Evolutionary conservation across 1,140 invertebrate species (phyloP), one percentile per base, ranked within the genome.

Genomic region (Microplitis demolitor): DNA sequence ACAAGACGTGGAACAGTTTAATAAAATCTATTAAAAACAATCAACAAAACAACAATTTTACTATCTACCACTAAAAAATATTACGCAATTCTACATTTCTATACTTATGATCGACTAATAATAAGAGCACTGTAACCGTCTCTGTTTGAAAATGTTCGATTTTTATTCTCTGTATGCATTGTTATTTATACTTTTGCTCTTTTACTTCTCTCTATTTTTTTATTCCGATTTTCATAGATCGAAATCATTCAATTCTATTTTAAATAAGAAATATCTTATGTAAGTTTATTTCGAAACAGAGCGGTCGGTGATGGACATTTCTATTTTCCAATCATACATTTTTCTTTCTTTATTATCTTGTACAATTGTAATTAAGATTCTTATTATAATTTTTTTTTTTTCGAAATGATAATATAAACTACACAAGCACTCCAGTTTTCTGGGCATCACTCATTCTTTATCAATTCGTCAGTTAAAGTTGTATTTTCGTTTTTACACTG

Each of bases 11-110:
- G 83, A 83, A 75, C 83, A 82, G 81, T 69, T 74, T 68, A 84
- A 87, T 87, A 87, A 86, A 87, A 83, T 87, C 83, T 87, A 84
- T 83, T 54, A 83, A 87, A 74, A 85, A 87, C 84, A 83, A 87
- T 84, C 62, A 87, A 84, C 83, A 71, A 77, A 87, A 87, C 80
- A 87, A 87, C 86, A 77, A 77, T 86, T 83, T 83, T 82, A 82
- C 78, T 69, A 63, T 45, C 6, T 45, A 45, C 6, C 77, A 77
- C 75, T 69, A 76, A 31, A 56, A 67, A 45, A 50, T 62, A 60
- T 71, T 68, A 54, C 50, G 63, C 63, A 14, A 6, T 34, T 34
- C 70, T 72, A 66, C 16, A 64, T 66, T 63, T 72, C 66, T 63
- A 72, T 61, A 61, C 24, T 71, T 35, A 71, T 71, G 60, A 72